phyloP scores from a whole-genome alignment of 2,113 vertebrate genomes.

The Chunga burmeisteri region DNA sequence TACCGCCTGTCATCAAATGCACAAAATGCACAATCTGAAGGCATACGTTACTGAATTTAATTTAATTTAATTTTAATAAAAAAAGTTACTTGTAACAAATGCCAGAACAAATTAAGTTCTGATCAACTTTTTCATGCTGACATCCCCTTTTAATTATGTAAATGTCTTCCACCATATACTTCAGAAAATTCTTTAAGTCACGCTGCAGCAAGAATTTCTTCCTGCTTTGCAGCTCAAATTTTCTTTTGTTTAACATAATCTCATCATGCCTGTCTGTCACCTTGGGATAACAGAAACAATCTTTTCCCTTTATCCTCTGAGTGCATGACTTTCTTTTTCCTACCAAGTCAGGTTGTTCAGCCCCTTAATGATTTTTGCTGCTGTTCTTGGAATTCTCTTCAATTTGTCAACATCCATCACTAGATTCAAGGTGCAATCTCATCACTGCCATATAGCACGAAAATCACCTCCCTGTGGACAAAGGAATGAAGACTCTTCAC shows the following conservation, averaged over 20 bases:
- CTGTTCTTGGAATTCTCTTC: conserved; percentile 40
- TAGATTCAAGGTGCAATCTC: conserved; percentile 12
- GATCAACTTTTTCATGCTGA: neutral
- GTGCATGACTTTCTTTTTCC: neutral
- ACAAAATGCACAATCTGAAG: neutral
- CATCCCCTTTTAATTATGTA: neutral
- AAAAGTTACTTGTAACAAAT: neutral
- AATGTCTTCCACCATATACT: neutral
- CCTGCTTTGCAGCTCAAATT: neutral
- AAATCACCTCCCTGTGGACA: conserved; percentile 32
- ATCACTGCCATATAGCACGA: neutral
- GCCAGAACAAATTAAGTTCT: neutral
- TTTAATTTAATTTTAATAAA: neutral
- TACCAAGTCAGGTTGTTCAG: neutral
- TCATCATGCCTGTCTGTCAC: neutral
- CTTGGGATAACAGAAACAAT: conserved; percentile 10
- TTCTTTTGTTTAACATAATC: conserved; percentile 10
- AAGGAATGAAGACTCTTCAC: neutral
- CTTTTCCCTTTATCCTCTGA: neutral
- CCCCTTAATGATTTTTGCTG: conserved; percentile 53
- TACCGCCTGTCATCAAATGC: neutral
- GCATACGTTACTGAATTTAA: neutral
- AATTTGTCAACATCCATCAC: conserved; percentile 63
- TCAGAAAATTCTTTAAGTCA: neutral
- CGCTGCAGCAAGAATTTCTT: neutral